Percentiles rank a stretch among this genome's conserved stretches.
Evolutionary conservation across 2,888 invertebrate genomes (phyloP).

Genomic region (Pantelozetes paolii): DNA sequence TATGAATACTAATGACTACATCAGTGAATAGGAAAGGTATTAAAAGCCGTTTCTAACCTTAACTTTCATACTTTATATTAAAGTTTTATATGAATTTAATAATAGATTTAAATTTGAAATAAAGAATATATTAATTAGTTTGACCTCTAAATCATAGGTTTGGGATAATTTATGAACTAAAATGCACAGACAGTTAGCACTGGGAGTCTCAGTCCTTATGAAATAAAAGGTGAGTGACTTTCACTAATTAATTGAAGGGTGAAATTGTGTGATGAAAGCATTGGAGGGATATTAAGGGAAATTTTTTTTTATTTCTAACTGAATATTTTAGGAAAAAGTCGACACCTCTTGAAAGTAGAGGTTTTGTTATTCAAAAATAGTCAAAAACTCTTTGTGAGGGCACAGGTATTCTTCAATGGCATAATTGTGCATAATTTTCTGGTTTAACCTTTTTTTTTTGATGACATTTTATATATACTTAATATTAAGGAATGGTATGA

Average conservation of each 20-base stretch:
- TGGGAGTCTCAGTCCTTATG: neutral
- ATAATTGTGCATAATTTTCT: slow-evolving; percentile 18
- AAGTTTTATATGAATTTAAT: neutral
- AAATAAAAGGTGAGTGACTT: slow-evolving; percentile 32
- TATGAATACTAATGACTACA: slow-evolving; percentile 8
- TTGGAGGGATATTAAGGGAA: neutral
- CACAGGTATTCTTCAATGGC: no score
- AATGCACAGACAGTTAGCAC: neutral
- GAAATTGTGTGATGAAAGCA: neutral
- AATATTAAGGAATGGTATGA: neutral
- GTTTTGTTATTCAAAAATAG: no score
- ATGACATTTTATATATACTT: slow-evolving; percentile 3
- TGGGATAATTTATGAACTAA: neutral
- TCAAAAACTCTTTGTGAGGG: no score
- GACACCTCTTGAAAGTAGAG: no score
- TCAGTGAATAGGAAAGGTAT: neutral
- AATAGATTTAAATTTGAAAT: neutral
- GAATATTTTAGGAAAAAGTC: neutral
- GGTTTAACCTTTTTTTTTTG: neutral
- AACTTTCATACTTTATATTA: neutral
- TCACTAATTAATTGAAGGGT: neutral
- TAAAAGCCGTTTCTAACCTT: neutral
- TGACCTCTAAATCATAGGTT: slow-evolving; percentile 20
- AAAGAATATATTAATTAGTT: neutral
- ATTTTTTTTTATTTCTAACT: neutral